Percentiles rank a stretch among this genome's conserved stretches.
These are phyloP conservation scores for Incurvaria masculella DNA, from an alignment of 2,888 invertebrate species.

Conservation along the genomic window DNA sequence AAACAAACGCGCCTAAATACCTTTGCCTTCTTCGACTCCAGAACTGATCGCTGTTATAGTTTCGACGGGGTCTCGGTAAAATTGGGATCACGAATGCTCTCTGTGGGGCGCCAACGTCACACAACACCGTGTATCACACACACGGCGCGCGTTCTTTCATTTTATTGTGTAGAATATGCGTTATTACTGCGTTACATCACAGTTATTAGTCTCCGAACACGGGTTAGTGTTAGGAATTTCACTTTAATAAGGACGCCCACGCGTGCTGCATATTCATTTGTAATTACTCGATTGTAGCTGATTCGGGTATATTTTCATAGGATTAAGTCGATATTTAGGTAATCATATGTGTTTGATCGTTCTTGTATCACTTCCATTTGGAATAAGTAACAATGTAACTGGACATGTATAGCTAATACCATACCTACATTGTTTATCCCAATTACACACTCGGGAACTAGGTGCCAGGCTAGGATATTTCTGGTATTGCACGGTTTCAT, in stretches of 20 bases:
- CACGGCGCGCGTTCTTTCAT: background rate
- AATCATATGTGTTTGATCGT: too few species aligned
- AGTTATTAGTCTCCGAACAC: background rate
- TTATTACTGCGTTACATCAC: background rate
- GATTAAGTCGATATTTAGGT: too few species aligned
- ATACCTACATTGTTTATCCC: too few species aligned
- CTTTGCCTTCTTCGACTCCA: background rate
- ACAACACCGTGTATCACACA: background rate
- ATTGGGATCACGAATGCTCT: background rate
- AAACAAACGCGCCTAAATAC: background rate
- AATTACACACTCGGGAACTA: too few species aligned
- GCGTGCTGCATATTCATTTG: background rate
- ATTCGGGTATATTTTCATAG: too few species aligned
- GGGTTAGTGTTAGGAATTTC: background rate
- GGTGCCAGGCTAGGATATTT: too few species aligned
- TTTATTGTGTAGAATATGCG: background rate
- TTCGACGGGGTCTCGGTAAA: background rate
- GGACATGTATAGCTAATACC: too few species aligned
- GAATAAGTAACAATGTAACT: too few species aligned
- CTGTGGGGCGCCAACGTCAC: background rate
- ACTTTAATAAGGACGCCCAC: background rate
- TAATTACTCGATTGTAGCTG: too few species aligned
- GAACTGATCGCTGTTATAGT: background rate
- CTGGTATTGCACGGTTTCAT: too few species aligned
- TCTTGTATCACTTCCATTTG: too few species aligned